Evolutionary conservation across 2,888 invertebrate genomes (phyloP).

Genomic region (Rhagium mordax): DNA sequence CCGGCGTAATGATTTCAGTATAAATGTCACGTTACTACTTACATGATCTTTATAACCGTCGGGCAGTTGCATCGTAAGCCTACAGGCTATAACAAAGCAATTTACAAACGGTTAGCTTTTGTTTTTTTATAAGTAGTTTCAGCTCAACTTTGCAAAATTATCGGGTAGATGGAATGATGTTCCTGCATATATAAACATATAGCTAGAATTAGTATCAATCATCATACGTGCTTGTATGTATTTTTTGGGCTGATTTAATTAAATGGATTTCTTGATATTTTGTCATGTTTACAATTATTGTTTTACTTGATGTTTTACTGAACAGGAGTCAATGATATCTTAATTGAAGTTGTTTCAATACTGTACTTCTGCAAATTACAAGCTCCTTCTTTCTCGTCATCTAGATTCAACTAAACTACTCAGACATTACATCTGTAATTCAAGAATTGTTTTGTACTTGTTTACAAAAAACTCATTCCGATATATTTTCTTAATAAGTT

Average conservation of each 20-base stretch:
- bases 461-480: no score
- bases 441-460: no score
- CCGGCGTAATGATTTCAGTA: background rate
- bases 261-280: background rate
- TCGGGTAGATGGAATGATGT: background rate
- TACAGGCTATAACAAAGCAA: background rate
- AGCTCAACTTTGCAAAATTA: background rate
- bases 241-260: background rate
- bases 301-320: no score
- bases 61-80: background rate
- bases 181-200: background rate
- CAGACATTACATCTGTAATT: no score
- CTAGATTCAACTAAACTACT: no score
- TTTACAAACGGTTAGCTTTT: slow-evolving; percentile 10
- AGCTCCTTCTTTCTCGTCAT: no score
- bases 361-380: no score
- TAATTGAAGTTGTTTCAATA: no score
- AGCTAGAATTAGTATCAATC: background rate
- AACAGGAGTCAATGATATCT: no score
- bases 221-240: background rate
- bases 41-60: background rate
- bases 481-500: no score
- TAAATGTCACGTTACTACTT: slow-evolving; percentile 1
- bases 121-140: background rate
- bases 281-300: background rate